Conservation (phyloP, 2,888 invertebrate species). For the Aquatica leii region DNA sequence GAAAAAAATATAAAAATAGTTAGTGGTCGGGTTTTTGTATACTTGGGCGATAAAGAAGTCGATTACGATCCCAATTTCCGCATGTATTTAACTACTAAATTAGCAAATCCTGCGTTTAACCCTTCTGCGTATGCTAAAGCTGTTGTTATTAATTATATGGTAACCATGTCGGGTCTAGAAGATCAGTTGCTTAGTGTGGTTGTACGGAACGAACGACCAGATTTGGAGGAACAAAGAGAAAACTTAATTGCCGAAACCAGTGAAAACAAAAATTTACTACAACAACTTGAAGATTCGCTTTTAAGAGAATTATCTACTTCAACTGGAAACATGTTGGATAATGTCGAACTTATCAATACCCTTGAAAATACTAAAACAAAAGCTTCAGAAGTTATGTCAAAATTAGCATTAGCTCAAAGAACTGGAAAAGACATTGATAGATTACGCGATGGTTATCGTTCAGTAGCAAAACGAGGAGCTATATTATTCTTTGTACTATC, state of each 20-base stretch:
- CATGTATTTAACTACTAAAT: slow-evolving; percentile 89
- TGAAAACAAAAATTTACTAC: slow-evolving; percentile 83
- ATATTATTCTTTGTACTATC: slow-evolving; percentile 90
- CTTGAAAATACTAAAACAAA: slow-evolving; percentile 90
- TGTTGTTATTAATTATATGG: slow-evolving; percentile 90
- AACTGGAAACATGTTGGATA: slow-evolving; percentile 92
- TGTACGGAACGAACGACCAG: slow-evolving; percentile 84
- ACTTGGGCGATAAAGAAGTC: slow-evolving; percentile 87
- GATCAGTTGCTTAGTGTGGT: slow-evolving; percentile 91
- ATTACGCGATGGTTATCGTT: slow-evolving; percentile 84
- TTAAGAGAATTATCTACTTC: slow-evolving; percentile 85
- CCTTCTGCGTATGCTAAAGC: slow-evolving; percentile 88
- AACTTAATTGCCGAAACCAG: slow-evolving; percentile 83
- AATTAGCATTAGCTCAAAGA: slow-evolving; percentile 76
- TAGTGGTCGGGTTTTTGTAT: slow-evolving; percentile 81
- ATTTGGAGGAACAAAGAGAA: slow-evolving; percentile 88
- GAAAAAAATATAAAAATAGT: slow-evolving; percentile 83
- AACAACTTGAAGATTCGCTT: slow-evolving; percentile 85
- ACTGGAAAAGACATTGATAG: slow-evolving; percentile 85
- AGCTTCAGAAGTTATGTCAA: slow-evolving; percentile 82
- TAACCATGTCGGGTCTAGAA: slow-evolving; percentile 85
- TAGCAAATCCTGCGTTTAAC: slow-evolving; percentile 87
- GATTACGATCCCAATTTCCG: slow-evolving; percentile 90
- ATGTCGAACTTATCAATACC: slow-evolving; percentile 84
- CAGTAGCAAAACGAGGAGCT: slow-evolving; percentile 86